Evolutionary conservation across 2,797 vertebrate genomes (phyloP), one percentile per base, ranked within the genome.

Genomic region (Acanthurus leucopareius): DNA sequence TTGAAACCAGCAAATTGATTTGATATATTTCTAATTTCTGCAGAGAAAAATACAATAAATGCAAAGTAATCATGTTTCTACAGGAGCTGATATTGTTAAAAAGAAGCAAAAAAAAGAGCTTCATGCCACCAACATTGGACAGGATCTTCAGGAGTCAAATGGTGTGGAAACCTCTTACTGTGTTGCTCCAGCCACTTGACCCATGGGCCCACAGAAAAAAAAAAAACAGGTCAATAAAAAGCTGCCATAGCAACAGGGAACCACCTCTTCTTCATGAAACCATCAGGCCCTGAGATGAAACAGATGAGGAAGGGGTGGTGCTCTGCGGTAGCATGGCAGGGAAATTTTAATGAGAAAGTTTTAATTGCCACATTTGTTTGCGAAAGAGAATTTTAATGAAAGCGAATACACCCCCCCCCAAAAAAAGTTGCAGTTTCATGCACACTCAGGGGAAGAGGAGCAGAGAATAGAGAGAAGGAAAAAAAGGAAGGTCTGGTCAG

Each of bases 171-270:
- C 44, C 56, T 73, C 79, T 77, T 20, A 62, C 32, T 73, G 58
- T 59, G 75, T 49, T 54, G 68, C 73, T 75, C 49, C 68, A 49
- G 69, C 71, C 83, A 57, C 69, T 85, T 90, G 86, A 90, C 77
- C 85, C n/a, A 7, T 15, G 13, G 64, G 75, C 76, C 53, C 9
- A 72, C 58, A 74, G 76, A 40, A 40, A 40, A 40, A 40, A 40
- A 40, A 40, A 71, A 83, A 74, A 74, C 57, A 62, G 52, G 82
- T 75, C 74, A 68, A 58, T 75, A 22, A 86, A 63, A 38, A 77
- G 81, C 86, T 86, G 75, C 91, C 85, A 89, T 87, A 72, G 84
- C 81, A 88, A 90, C 89, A 83, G 72, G 83, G 25, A 89, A 88
- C 54, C 65, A 79, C 82, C 84, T 77, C 67, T 45, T 84, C 53